A percentile compares a stretch with the other conserved stretches of the same genome.
Conservation (phyloP, 2,888 invertebrate genomes). For the Euclidia mi region DNA sequence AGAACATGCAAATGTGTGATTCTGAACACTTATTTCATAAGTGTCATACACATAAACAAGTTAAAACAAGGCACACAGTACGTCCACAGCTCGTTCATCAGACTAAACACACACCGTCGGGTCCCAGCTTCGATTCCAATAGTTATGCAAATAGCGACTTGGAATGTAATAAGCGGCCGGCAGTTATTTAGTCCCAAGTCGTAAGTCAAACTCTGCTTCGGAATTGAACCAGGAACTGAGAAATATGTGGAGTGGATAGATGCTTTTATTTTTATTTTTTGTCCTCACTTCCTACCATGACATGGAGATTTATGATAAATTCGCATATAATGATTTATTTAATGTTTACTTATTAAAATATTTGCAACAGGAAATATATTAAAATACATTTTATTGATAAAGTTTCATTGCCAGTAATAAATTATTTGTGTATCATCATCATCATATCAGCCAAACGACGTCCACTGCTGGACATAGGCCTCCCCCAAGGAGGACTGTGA, state of each 20-base stretch:
- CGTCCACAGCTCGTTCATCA: slow-evolving; percentile 82
- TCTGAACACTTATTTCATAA: slow-evolving; percentile 18
- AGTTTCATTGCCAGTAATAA: no score
- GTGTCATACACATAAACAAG: slow-evolving; percentile 40
- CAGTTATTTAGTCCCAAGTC: slow-evolving; percentile 87
- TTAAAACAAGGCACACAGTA: slow-evolving; percentile 73
- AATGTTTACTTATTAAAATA: no score
- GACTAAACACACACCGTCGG: slow-evolving; percentile 85
- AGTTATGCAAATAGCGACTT: slow-evolving; percentile 89
- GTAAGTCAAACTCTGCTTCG: slow-evolving; percentile 87
- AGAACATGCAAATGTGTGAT: slow-evolving; percentile 6
- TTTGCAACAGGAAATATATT: no score
- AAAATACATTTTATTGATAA: no score
- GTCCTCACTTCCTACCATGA: no score
- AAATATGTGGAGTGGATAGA: slow-evolving; percentile 58
- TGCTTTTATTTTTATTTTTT: neutral
- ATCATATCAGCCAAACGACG: no score
- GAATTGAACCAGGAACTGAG: slow-evolving; percentile 69
- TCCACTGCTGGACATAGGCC: no score
- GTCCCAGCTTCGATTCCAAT: slow-evolving; percentile 85
- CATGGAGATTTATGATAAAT: no score
- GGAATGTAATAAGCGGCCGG: slow-evolving; percentile 87
- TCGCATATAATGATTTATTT: no score
- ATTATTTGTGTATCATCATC: no score
- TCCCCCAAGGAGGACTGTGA: no score